A percentile compares a stretch with the other conserved stretches of the same genome.
phyloP scores from a whole-genome alignment of 2,113 vertebrate species.

The Conger conger region DNA sequence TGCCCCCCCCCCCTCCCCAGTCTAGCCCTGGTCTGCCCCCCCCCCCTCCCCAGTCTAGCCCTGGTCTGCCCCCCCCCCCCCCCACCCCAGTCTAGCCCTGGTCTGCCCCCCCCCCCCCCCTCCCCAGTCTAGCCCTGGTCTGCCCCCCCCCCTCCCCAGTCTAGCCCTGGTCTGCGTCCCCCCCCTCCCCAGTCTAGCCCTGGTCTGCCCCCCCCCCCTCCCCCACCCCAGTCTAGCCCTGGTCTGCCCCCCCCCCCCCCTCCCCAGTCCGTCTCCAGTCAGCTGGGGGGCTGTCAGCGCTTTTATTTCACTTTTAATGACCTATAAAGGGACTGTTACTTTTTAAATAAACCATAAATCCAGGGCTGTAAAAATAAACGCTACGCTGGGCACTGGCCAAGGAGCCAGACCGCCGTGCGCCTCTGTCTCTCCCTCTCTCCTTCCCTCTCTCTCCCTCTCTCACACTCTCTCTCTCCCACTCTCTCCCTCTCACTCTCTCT shows the following conservation, averaged over 20 bases:
- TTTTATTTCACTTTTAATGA: conserved; percentile 72
- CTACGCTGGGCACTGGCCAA: conserved; percentile 64
- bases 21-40: not conserved
- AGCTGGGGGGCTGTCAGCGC: conserved; percentile 57
- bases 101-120: not conserved
- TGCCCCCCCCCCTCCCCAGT: too few relatives aligned
- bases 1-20: too few relatives aligned
- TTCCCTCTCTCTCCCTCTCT: not conserved
- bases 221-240: conserved; percentile 51
- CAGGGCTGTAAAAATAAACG: conserved; percentile 66
- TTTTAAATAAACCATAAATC: conserved; percentile 79
- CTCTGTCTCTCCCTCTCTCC: not conserved
- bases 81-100: too few relatives aligned
- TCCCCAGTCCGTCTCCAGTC: conserved; percentile 41
- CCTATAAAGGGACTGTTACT: conserved; percentile 75
- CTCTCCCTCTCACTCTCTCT: not conserved
- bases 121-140: not conserved
- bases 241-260: conserved; percentile 48
- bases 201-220: too few relatives aligned
- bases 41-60: not conserved
- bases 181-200: not conserved
- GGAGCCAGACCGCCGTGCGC: not conserved
- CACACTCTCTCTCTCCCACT: too few relatives aligned
- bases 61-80: too few relatives aligned
- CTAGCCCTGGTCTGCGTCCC: not conserved